These are phyloP conservation scores for Drosophila pseudoananassae DNA, from an alignment of 1,140 invertebrate genomes.

Conservation along the genomic window DNA sequence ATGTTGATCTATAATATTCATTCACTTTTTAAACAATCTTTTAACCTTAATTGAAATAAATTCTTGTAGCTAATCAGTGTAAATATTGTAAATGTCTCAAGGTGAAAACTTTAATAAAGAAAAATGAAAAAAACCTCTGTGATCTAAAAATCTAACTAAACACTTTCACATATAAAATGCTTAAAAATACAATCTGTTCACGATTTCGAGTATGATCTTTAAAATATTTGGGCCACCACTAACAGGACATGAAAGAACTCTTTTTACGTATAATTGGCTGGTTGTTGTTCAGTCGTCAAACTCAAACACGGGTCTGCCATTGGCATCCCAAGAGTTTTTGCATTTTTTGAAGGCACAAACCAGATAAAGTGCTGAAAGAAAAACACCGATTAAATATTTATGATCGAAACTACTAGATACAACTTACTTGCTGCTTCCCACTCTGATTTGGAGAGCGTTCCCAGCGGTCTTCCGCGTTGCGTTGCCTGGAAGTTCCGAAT, in stretches of 20 bases:
- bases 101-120: too few species aligned
- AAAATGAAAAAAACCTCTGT: too few species aligned
- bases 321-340: slow-evolving; percentile 87
- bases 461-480: slow-evolving; percentile 85
- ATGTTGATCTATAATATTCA: too few species aligned
- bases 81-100: too few species aligned
- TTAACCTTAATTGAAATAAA: too few species aligned
- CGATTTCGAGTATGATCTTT: slow-evolving; percentile 30
- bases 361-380: slow-evolving; percentile 91
- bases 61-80: too few species aligned
- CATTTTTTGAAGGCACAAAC: slow-evolving; percentile 94
- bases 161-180: slow-evolving; percentile 15
- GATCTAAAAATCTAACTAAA: slow-evolving; percentile 4
- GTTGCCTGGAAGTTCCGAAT: slow-evolving; percentile 85
- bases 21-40: too few species aligned
- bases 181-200: slow-evolving; percentile 38
- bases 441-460: slow-evolving; percentile 94
- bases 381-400: background rate
- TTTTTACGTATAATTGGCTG: background rate
- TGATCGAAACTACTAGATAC: background rate
- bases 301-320: slow-evolving; percentile 87
- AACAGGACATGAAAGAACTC: slow-evolving; percentile 5
- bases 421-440: slow-evolving; percentile 96
- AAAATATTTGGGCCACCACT: slow-evolving; percentile 1
- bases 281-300: slow-evolving; percentile 65